Evolutionary conservation across 2,888 invertebrate genomes (phyloP), one percentile per base, ranked within the genome.

Genomic region (Nemoura dubitans): DNA sequence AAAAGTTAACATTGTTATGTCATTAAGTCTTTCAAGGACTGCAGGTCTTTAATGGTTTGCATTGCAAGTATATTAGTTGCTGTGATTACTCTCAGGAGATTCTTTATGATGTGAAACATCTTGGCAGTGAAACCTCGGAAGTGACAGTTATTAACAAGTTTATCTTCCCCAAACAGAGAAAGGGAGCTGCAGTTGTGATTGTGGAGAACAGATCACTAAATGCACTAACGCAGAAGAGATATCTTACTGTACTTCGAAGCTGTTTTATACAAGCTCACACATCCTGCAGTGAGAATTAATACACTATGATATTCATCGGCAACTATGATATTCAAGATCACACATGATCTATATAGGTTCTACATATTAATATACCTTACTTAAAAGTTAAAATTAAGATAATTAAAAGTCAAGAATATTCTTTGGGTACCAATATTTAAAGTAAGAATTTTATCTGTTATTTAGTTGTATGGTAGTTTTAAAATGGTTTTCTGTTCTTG

Each of bases 291-390:
- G 36, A 36, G 36, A 36, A 36, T 6, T 6, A 6, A 36, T 10
- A 59, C 59, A 59, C 59, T 59, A 59, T 59, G 59, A 59, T 59
- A 59, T 59, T 59, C 14, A 21, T 59, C 14, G 3, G 2, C 14
- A 21, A 59, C 59, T 59, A 59, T 59, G 59, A 59, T 59, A 59
- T 59, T 59, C 59, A 59, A 59, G 59, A 59, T 59, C 59, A 59
- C 2, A 1, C 59, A 7, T 21, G 16, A 59, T 59, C 59, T 59
- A 36, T 36, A 6, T n/a, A 36, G 36, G 3, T 36, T 6, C 36
- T 36, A 36, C 36, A 6, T 36, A 6, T 6, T 36, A 10, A 3
- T 36, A n/a, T 36, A 36, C 36, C 36, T n/a, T 36, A 36, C 10
- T 36, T 36, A 36, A 36, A 36, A n/a, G n/a, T n/a, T n/a, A n/a